These are phyloP conservation scores for Apostichopus leukothele DNA, from an alignment of 53 echinoderm and acorn worm genomes.

Conservation along the genomic window DNA sequence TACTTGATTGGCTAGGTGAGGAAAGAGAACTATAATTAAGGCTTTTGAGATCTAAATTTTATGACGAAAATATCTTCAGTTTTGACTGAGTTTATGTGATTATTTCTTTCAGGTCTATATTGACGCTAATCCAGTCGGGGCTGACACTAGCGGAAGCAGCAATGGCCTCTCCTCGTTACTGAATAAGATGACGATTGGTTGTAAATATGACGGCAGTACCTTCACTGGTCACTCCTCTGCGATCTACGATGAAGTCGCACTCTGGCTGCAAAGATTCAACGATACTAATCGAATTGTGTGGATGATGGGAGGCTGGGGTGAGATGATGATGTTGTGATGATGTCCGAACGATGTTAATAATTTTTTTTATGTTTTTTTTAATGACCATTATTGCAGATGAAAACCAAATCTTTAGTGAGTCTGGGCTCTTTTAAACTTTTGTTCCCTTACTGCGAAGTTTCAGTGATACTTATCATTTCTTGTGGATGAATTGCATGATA, in stretches of 20 bases:
- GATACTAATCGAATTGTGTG: slow-evolving; percentile 50
- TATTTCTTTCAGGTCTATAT: slow-evolving; percentile 60
- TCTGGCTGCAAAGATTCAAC: slow-evolving; percentile 64
- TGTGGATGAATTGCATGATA: no score
- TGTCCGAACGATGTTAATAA: background rate
- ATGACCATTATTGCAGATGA: no score
- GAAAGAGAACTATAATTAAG: no score
- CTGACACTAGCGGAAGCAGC: slow-evolving; percentile 43
- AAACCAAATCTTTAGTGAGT: no score
- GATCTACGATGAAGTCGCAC: slow-evolving; percentile 71
- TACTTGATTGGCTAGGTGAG: no score
- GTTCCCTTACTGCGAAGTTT: no score
- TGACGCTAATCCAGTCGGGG: slow-evolving; percentile 56
- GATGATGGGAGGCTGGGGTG: slow-evolving; percentile 89
- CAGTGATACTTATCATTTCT: no score
- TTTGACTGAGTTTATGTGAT: background rate
- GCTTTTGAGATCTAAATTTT: no score
- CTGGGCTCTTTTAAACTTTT: no score
- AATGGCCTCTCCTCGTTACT: slow-evolving; percentile 58
- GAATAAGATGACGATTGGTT: slow-evolving; percentile 68
- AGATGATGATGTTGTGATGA: slow-evolving; percentile 27
- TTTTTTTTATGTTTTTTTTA: background rate
- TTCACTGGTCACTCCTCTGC: slow-evolving; percentile 64
- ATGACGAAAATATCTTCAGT: background rate
- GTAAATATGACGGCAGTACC: slow-evolving; percentile 61